phyloP scores from a whole-genome alignment of 2,888 invertebrate genomes.

The Cantharis rufa region DNA sequence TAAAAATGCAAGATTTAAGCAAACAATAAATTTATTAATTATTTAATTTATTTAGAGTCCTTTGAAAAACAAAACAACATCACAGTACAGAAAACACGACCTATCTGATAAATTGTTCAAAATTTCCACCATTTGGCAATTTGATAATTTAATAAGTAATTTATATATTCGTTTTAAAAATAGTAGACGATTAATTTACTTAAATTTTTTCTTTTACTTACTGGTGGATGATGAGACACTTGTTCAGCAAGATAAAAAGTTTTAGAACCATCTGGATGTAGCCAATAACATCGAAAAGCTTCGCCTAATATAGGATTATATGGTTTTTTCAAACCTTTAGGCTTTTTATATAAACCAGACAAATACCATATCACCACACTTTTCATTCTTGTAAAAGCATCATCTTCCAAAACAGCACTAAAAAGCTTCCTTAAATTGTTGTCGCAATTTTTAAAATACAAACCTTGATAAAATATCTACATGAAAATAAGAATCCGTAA shows the following conservation, averaged over 20 bases:
- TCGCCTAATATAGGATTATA: conserved; percentile 95
- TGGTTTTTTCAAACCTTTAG: conserved; percentile 92
- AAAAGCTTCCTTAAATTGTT: not conserved
- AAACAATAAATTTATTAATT: too few relatives aligned
- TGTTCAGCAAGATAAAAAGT: conserved; percentile 94
- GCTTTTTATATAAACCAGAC: conserved; percentile 92
- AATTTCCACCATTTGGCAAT: too few relatives aligned
- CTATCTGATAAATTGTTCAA: too few relatives aligned
- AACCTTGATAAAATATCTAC: conserved; percentile 86
- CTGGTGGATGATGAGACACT: conserved; percentile 94
- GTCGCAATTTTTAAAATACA: conserved; percentile 37
- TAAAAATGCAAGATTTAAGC: too few relatives aligned
- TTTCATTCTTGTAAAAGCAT: conserved; percentile 90
- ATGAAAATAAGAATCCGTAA: conserved; percentile 93
- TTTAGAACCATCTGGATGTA: conserved; percentile 77
- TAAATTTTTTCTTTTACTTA: conserved; percentile 46
- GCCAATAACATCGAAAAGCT: conserved; percentile 90
- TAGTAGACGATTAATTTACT: not conserved
- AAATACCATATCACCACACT: conserved; percentile 88
- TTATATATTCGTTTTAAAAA: too few relatives aligned
- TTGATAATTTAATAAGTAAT: too few relatives aligned
- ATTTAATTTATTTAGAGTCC: too few relatives aligned
- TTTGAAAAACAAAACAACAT: too few relatives aligned
- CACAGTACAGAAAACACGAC: too few relatives aligned
- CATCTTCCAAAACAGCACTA: conserved; percentile 82